Percentiles rank a stretch among this genome's conserved stretches.
Evolutionary conservation across 2,113 vertebrate species (phyloP).

Genomic region (Dissostichus mawsoni): DNA sequence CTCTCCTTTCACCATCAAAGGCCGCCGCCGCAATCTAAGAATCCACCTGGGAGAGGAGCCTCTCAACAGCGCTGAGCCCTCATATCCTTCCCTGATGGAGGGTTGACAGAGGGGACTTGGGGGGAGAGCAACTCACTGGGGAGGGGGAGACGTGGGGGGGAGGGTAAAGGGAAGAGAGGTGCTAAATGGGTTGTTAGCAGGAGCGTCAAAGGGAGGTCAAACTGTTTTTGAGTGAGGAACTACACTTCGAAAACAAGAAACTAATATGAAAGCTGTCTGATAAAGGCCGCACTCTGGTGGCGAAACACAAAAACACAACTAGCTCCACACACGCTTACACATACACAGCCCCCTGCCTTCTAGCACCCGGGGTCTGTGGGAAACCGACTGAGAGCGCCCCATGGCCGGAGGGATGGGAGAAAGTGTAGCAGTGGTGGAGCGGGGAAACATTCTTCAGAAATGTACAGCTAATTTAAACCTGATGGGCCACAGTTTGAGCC

Average conservation of each 20-base stretch:
- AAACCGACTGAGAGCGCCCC: constrained; percentile 57
- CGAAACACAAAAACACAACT: constrained; percentile 4
- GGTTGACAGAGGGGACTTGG: constrained; percentile 67
- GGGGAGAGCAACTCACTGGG: constrained; percentile 12
- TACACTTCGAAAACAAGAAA: background rate
- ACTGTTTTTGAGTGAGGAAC: constrained; percentile 32
- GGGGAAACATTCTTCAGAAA: constrained; percentile 72
- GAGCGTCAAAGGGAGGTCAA: constrained; percentile 43
- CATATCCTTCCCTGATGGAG: constrained; percentile 68
- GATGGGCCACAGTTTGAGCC: constrained; percentile 72
- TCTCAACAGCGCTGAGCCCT: constrained; percentile 67
- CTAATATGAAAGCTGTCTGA: background rate
- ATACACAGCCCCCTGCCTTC: constrained; percentile 15
- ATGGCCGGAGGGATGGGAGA: constrained; percentile 63
- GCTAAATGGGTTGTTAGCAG: constrained; percentile 47
- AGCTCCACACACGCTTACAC: background rate
- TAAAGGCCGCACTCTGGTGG: constrained; percentile 59
- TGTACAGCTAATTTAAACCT: constrained; percentile 81
- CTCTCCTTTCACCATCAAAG: constrained; percentile 82
- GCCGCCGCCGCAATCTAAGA: constrained; percentile 66
- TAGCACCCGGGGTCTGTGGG: constrained; percentile 58
- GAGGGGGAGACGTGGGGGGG: background rate
- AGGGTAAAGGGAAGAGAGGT: constrained; percentile 1
- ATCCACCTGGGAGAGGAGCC: constrained; percentile 71
- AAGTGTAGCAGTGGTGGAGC: constrained; percentile 65